phyloP scores from a whole-genome alignment of 2,113 vertebrate species.

The Aspidoscelis tigris region DNA sequence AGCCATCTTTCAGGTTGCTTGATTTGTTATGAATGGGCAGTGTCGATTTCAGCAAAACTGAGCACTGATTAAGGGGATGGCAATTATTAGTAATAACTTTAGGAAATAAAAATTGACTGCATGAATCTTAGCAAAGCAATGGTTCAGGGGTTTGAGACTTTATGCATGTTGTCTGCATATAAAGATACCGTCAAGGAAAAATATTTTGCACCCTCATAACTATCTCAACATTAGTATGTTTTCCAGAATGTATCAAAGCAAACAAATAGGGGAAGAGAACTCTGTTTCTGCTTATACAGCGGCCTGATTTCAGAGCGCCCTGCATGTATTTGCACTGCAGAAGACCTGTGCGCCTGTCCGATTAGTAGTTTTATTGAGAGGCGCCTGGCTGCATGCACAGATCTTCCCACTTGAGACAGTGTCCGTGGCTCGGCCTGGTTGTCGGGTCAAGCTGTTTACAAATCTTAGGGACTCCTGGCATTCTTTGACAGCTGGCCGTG shows the following conservation, averaged over 20 bases:
- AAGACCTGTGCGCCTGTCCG: too few species aligned
- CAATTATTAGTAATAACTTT: constrained; percentile 4
- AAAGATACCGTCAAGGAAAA: background rate
- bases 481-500: too few species aligned
- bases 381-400: too few species aligned
- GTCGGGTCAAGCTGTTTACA: too few species aligned
- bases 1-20: constrained; percentile 16
- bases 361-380: too few species aligned
- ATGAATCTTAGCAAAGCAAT: background rate
- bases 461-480: too few species aligned
- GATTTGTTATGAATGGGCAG: background rate
- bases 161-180: background rate
- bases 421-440: too few species aligned
- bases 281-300: background rate
- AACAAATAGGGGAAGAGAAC: background rate
- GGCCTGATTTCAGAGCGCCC: background rate
- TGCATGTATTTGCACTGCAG: background rate
- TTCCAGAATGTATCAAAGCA: background rate
- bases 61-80: background rate
- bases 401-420: too few species aligned
- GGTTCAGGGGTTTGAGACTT: background rate
- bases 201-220: background rate
- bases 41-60: constrained; percentile 19
- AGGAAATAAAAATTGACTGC: background rate
- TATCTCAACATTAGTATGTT: background rate